These are phyloP conservation scores for Drosophila kurseongensis DNA, from an alignment of 1,140 invertebrate species.

Conservation along the genomic window DNA sequence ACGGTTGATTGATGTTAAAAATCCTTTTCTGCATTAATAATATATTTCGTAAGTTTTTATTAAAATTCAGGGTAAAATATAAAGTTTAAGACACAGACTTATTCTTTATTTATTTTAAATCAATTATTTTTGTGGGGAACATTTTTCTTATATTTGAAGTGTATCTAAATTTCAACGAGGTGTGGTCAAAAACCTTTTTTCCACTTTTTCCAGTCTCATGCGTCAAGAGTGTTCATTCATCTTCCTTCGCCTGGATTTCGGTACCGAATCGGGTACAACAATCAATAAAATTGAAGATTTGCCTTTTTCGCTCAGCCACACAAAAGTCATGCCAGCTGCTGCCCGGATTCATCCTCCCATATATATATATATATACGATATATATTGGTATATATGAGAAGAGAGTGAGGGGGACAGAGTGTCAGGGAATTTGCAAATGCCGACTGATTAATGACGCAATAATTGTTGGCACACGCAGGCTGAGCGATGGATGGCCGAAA, in stretches of 20 bases:
- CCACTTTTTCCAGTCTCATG: conserved; percentile 46
- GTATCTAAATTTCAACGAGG: conserved; percentile 10
- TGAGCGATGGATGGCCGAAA: conserved; percentile 29
- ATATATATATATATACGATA: conserved; percentile 10
- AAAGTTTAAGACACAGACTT: no score
- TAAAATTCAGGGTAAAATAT: no score
- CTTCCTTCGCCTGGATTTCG: conserved; percentile 72
- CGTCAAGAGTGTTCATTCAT: conserved; percentile 77
- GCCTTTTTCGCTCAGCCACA: conserved; percentile 66
- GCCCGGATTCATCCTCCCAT: conserved; percentile 25
- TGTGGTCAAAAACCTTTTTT: background rate
- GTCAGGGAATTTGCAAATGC: conserved; percentile 76
- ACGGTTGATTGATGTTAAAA: no score
- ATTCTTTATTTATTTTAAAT: no score
- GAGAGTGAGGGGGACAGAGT: conserved; percentile 41
- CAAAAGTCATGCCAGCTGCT: conserved; percentile 76
- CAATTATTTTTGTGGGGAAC: no score
- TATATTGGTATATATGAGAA: conserved; percentile 49
- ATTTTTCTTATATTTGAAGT: background rate
- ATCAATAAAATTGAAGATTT: conserved; percentile 83
- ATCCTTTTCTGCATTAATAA: no score
- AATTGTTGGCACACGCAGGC: conserved; percentile 71
- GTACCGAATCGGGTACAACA: conserved; percentile 47
- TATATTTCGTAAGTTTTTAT: no score
- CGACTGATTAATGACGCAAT: conserved; percentile 83